These are phyloP conservation scores for human DNA, from an alignment of 2,113 vertebrate species.

Conservation along the genomic window GRCh38 chr3:11719001-11719500, in stretches of 20 bases:
- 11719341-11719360: not conserved
- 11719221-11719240: not conserved
- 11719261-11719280: not conserved
- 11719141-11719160: not conserved
- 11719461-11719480: not conserved
- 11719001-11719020: not conserved
- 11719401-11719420: conserved; percentile 19
- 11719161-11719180: not conserved
- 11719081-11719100: not conserved
- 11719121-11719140: not conserved
- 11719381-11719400: not conserved
- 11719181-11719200: not conserved
- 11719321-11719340: not conserved
- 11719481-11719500: not conserved
- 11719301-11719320: not conserved
- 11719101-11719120: not conserved
- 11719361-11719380: not conserved
- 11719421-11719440: not conserved
- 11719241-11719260: not conserved
- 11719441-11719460: not conserved
- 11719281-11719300: not conserved
- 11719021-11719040: not conserved
- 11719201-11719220: not conserved
- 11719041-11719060: conserved; percentile 35
- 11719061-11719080: not conserved